Base-by-base conservation (phyloP, 2,888 invertebrate species). In the Aphidoletes aphidimyza region DNA sequence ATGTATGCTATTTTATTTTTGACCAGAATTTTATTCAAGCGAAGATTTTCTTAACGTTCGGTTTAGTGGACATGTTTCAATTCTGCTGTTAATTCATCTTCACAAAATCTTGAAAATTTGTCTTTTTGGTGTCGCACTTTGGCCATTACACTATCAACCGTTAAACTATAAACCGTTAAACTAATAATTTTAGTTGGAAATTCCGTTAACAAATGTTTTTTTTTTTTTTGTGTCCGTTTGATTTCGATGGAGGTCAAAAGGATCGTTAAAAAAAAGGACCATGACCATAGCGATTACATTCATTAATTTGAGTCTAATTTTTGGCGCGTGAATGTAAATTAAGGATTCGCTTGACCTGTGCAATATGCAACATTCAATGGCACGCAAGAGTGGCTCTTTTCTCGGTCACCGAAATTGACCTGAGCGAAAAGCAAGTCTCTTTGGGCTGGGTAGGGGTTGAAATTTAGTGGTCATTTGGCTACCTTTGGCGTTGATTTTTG, bases 321-420 rank as follows among this genome's bases (percentile, higher is more conserved):
- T 69, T 69, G 69, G 69, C 69, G 69, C 69, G 69, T 69, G 69
- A 69, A 69, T 30, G 69, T 69, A 69, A 69, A 69, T 69, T n/a
- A 69, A 30, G 30, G 14, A 69, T 69, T 30, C n/a, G 69, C 30
- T 69, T 69, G 69, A 69, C 69, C 30, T 69, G 69, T 69, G 26
- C 22, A 54, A 54, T 54, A 14, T 69, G 69, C 69, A 69, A 22
- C 17, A 47, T 14, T 54, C n/a, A n/a, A 69, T 69, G 69, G 1
- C 0, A 14, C 26, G 3, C 3, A 19, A 2, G 30, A 30, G 9
- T 2, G n/a, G 11, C 34, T 3, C 30, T 30, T 69, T 22, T 69
- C 3, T 30, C 69, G 14, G 5, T 26, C 30, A 30, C 14, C 11
- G 14, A 54, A 30, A 69, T 69, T 69, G 69, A 69, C 69, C 69